Base-by-base conservation (phyloP, 2,113 vertebrate species). In the Montifringilla adamsi region DNA sequence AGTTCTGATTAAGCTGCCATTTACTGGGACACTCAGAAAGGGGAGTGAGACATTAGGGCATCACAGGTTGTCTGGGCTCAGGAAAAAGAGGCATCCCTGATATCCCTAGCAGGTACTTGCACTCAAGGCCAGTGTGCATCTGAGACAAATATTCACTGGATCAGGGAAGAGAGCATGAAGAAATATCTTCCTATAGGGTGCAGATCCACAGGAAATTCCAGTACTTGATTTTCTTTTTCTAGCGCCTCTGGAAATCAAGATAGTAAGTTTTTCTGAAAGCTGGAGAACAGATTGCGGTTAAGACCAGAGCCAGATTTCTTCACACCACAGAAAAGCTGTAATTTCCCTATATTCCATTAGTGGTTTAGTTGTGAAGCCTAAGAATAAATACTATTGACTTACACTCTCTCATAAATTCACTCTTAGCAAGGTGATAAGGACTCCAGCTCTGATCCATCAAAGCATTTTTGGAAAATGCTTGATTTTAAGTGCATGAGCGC, bases 341-440 rank as follows among this genome's bases (percentile, higher is more conserved):
- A 91, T 84, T 96, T 92, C 79, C 88, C 55, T 68, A 4, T 77
- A 85, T 55, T 93, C 90, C 87, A 84, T 92, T 92, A 93, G 87
- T 78, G 85, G 92, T 92, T 92, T 93, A 52, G 35, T 17, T 91
- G 68, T 52, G 79, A 96, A 97, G 89, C 76, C 77, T 89, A 94
- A 92, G 89, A 96, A 94, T 87, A 95, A 94, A 92, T 75, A 82
- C 69, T 87, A 79, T 66, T 75, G 84, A 94, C 70, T 82, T 76
- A 56, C 18, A 52, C 26, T 72, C 37, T 72, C 37, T 72, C 64
- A 94, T 41, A 81, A 94, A 91, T 82, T 91, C 49, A 56, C 18
- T 94, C 41, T 44, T 81, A 93, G 69, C 69, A 94, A 94, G 84
- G 76, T 84, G 91, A 89, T 78, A 93, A 84, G 63, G 72, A 89